These are phyloP conservation scores for Lepeophtheirus nordmannii DNA, from an alignment of 2,888 invertebrate genomes.

Conservation along the genomic window DNA sequence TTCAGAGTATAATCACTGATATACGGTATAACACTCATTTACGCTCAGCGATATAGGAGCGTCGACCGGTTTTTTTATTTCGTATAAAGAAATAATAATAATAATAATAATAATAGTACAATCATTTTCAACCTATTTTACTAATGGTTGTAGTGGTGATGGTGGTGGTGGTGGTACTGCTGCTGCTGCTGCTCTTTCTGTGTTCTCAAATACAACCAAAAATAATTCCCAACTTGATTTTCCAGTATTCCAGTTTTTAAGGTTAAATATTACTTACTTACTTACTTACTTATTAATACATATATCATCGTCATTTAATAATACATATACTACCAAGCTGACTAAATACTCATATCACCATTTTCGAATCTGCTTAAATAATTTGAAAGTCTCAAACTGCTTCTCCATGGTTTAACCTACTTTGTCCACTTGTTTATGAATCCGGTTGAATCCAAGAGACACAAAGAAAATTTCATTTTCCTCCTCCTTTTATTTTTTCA, in stretches of 20 bases:
- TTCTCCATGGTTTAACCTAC: too few relatives aligned
- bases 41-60: background rate
- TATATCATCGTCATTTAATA: background rate
- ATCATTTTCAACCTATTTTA: background rate
- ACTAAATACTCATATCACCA: background rate
- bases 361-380: too few relatives aligned
- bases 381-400: too few relatives aligned
- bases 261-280: background rate
- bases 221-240: conserved; percentile 1
- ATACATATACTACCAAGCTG: background rate
- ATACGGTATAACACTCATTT: background rate
- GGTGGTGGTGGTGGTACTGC: too few relatives aligned
- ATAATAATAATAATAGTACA: too few relatives aligned
- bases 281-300: background rate
- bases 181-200: too few relatives aligned
- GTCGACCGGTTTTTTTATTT: background rate
- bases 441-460: too few relatives aligned
- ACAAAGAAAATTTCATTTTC: too few relatives aligned
- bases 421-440: too few relatives aligned
- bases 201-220: background rate
- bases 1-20: background rate
- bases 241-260: conserved; percentile 3
- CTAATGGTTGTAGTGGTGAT: too few relatives aligned
- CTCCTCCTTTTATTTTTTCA: too few relatives aligned
- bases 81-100: background rate